These are phyloP conservation scores for Chelon labrosus DNA, from an alignment of 2,797 vertebrate species.

Conservation along the genomic window DNA sequence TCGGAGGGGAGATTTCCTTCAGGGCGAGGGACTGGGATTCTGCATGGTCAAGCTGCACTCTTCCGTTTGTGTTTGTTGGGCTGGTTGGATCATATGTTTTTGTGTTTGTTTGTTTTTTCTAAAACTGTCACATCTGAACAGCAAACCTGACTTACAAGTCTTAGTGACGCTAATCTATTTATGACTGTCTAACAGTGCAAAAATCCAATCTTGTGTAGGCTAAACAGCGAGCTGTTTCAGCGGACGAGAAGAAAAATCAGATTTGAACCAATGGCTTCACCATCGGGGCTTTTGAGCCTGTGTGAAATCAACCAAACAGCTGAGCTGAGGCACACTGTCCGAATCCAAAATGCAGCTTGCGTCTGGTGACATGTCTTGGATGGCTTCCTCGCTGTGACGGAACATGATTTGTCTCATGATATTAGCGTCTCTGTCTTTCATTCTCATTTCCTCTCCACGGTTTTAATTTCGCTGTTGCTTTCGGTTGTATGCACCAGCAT, in stretches of 20 bases:
- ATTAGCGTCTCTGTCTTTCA: slow-evolving; percentile 26
- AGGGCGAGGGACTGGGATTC: slow-evolving; percentile 4
- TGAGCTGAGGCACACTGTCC: neutral
- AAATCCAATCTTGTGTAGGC: neutral
- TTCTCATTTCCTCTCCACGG: neutral
- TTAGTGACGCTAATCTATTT: slow-evolving; percentile 24
- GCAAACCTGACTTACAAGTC: slow-evolving; percentile 22
- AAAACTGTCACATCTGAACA: slow-evolving; percentile 6
- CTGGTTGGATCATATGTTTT: slow-evolving; percentile 14
- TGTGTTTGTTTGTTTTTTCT: slow-evolving; percentile 17
- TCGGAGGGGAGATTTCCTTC: slow-evolving; percentile 30
- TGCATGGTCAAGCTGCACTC: neutral
- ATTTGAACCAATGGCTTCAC: slow-evolving; percentile 26
- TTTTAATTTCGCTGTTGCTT: slow-evolving; percentile 1
- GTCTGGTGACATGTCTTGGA: slow-evolving; percentile 19
- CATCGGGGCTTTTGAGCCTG: slow-evolving; percentile 24
- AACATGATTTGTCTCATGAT: slow-evolving; percentile 40
- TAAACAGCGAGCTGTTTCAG: slow-evolving; percentile 13
- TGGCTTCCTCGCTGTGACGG: slow-evolving; percentile 14
- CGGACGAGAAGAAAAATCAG: slow-evolving; percentile 4
- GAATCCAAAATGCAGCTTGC: slow-evolving; percentile 20
- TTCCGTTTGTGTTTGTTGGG: neutral
- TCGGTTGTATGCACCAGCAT: neutral
- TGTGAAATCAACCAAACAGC: slow-evolving; percentile 45
- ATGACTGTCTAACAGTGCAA: slow-evolving; percentile 32